Evolutionary conservation across 2,113 vertebrate species (phyloP).

Genomic region (Periophthalmodon schlosseri): DNA sequence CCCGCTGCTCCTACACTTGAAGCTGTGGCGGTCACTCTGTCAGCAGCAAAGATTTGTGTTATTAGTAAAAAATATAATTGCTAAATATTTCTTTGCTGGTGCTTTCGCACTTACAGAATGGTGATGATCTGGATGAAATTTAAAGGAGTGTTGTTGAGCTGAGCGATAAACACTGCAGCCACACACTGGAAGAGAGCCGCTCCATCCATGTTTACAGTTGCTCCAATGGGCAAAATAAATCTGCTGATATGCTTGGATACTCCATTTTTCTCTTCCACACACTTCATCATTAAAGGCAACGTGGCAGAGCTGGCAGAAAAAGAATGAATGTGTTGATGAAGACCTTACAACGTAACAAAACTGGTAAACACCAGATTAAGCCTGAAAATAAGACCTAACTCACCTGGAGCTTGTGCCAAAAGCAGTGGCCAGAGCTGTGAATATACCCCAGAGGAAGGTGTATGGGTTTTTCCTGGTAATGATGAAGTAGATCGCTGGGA

Average conservation of each 20-base stretch:
- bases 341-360: neutral
- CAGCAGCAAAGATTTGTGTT: neutral
- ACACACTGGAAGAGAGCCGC: constrained; percentile 91
- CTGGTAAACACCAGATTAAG: neutral
- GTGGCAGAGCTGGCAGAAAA: constrained; percentile 82
- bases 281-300: constrained; percentile 90
- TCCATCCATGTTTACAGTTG: constrained; percentile 93
- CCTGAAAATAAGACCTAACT: neutral
- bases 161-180: constrained; percentile 89
- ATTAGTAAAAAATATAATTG: neutral
- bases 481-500: constrained; percentile 85
- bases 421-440: constrained; percentile 83
- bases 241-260: constrained; percentile 89
- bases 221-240: constrained; percentile 90
- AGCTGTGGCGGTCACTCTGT: constrained; percentile 87
- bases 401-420: constrained; percentile 93
- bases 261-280: constrained; percentile 87
- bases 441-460: constrained; percentile 86
- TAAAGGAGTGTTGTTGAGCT: constrained; percentile 78
- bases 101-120: constrained; percentile 82
- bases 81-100: neutral
- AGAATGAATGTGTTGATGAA: neutral
- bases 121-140: constrained; percentile 88
- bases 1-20: constrained; percentile 91
- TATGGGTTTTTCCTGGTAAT: constrained; percentile 89